A percentile compares a stretch with the other conserved stretches of the same genome.
Conservation (phyloP, 2,888 invertebrate species). For the Andrena flavipes region DNA sequence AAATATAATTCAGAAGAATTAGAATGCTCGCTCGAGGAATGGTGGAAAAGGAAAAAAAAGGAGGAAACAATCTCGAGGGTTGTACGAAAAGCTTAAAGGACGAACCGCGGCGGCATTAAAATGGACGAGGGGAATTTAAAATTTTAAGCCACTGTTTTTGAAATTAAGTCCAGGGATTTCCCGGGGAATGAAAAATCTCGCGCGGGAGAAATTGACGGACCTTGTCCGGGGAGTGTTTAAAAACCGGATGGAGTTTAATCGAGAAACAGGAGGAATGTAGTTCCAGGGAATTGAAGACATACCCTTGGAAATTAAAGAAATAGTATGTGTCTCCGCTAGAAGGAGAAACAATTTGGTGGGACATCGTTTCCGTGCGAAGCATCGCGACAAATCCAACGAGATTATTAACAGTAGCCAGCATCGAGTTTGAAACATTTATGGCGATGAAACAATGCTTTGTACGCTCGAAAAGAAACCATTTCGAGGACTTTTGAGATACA, state of each 20-base stretch:
- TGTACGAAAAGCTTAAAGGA: constrained; percentile 23
- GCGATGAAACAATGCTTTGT: constrained; percentile 56
- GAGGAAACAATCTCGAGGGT: constrained; percentile 1
- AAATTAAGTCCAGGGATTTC: neutral
- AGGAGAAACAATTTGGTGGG: neutral
- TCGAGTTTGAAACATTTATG: constrained; percentile 51
- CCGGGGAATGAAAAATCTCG: neutral
- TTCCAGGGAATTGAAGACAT: neutral
- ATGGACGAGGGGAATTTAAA: constrained; percentile 3
- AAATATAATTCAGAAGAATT: constrained; percentile 35
- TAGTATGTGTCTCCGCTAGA: neutral
- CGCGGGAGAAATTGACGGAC: neutral
- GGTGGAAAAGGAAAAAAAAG: neutral
- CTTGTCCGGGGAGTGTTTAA: neutral
- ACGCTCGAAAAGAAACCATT: constrained; percentile 42
- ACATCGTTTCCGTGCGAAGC: constrained; percentile 1
- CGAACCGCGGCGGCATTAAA: constrained; percentile 6
- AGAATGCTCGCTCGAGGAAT: constrained; percentile 3
- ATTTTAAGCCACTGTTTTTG: neutral
- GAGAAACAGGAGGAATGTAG: neutral
- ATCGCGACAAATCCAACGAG: constrained; percentile 30
- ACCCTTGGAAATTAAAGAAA: neutral
- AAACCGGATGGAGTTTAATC: neutral
- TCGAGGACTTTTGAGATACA: constrained; percentile 27
- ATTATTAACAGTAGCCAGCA: constrained; percentile 7